These are phyloP conservation scores for Illadopsis cleaveri DNA, from an alignment of 2,113 vertebrate genomes.

Conservation along the genomic window DNA sequence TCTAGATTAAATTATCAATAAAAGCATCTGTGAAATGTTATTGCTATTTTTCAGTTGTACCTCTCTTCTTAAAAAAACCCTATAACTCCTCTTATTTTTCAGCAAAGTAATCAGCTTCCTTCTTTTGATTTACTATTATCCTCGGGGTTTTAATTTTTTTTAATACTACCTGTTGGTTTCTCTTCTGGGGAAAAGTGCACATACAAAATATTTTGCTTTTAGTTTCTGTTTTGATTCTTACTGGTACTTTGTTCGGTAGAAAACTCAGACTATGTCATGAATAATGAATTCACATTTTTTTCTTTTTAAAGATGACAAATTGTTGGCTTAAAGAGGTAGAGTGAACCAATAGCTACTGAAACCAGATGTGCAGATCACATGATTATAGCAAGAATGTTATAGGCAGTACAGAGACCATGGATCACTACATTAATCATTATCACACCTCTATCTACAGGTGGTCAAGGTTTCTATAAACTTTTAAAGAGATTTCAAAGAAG, in stretches of 20 bases:
- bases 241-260: not conserved
- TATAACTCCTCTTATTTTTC: not conserved
- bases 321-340: not conserved
- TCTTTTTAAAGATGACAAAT: not conserved
- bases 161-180: not conserved
- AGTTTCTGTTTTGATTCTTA: not conserved
- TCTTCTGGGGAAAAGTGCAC: not conserved
- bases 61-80: not conserved
- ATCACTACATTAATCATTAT: conserved; percentile 28
- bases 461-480: not conserved
- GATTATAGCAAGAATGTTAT: not conserved
- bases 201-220: not conserved
- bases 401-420: not conserved
- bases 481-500: not conserved
- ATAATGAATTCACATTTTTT: not conserved
- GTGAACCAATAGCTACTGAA: not conserved
- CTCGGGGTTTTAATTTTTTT: not conserved
- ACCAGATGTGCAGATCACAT: not conserved
- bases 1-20: not conserved
- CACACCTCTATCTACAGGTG: conserved; percentile 12
- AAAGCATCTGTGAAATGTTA: not conserved
- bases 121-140: not conserved
- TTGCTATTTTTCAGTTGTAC: not conserved
- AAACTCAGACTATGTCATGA: not conserved
- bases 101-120: not conserved